These are phyloP conservation scores for Encarsia formosa DNA, from an alignment of 2,888 invertebrate species.

Conservation along the genomic window DNA sequence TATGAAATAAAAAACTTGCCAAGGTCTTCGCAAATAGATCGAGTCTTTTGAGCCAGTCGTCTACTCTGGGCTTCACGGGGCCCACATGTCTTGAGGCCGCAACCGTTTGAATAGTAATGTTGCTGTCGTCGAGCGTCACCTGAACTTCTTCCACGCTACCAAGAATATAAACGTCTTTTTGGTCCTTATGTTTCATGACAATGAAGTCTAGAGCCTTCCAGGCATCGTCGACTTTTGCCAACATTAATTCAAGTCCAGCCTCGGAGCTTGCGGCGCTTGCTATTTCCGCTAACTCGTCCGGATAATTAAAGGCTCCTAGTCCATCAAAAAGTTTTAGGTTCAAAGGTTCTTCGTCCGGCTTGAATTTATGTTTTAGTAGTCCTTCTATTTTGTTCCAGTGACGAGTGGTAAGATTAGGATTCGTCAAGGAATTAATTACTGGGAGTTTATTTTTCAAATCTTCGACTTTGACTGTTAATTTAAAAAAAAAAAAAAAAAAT, in stretches of 20 bases:
- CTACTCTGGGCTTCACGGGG: constrained; percentile 76
- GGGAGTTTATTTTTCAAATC: constrained; percentile 76
- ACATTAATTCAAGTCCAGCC: constrained; percentile 71
- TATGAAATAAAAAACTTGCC: constrained; percentile 52
- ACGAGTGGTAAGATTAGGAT: constrained; percentile 71
- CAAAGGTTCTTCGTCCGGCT: constrained; percentile 61
- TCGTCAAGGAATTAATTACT: constrained; percentile 74
- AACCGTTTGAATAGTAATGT: constrained; percentile 81
- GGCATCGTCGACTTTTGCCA: constrained; percentile 78
- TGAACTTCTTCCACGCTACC: constrained; percentile 84
- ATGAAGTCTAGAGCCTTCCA: constrained; percentile 80
- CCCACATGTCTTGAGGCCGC: constrained; percentile 81
- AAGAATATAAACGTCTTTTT: constrained; percentile 77
- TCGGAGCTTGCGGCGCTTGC: constrained; percentile 87
- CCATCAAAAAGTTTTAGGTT: constrained; percentile 68
- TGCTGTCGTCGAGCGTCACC: constrained; percentile 76
- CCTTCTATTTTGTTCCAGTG: constrained; percentile 84
- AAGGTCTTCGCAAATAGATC: constrained; percentile 79
- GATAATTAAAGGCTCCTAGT: constrained; percentile 69
- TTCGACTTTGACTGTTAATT: constrained; percentile 69
- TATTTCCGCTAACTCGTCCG: constrained; percentile 75
- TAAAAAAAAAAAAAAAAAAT: too few species aligned
- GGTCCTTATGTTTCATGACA: constrained; percentile 73
- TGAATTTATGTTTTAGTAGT: constrained; percentile 69
- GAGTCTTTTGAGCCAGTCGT: constrained; percentile 74